Base-by-base conservation (phyloP, 2,888 invertebrate species). In the Tholera decimalis region DNA sequence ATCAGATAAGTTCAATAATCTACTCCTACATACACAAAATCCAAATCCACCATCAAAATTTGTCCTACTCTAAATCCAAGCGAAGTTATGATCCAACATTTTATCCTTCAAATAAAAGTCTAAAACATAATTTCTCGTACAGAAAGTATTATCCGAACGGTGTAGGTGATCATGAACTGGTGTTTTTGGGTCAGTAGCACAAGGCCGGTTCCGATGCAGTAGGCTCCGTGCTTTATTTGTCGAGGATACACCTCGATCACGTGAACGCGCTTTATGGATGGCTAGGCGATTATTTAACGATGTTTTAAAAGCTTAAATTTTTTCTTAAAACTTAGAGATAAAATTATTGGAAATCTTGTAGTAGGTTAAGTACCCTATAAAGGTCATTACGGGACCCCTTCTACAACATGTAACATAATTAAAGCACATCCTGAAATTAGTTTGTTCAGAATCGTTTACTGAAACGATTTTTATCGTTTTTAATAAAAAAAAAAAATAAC, bases 161-260 rank as follows among this genome's bases (percentile, higher is more conserved):
- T 68, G 60, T 54, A 47, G 43, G 28, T 66, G 85, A 73, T 86
- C 89, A 76, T 90, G 90, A 89, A 89, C 89, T 76, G 61, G 26
- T 58, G 78, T 82, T 87, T 88, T 87, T 89, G 85, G 91, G 91
- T 90, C 88, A 91, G 66, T 88, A 58, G 88, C 83, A 86, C 91
- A 87, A 90, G 91, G 91, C 78, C 74, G 37, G 49, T 37, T 41
- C 66, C 73, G 60, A 37, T 68, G 77, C 82, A 70, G 75, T 77
- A 77, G 79, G 83, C 79, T 64, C 60, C 64, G 51, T 49, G 46
- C 60, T 77, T 77, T 83, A 83, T 83, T 83, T 79, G 75, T 59
- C 65, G 73, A 83, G 79, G 83, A 83, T 82, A 73, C 73, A 72
- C 64, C 78, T 82, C 43, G 60, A 67, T 54, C 59, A 58, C 67